Percentiles rank a stretch among this genome's conserved stretches.
Evolutionary conservation across 2,888 invertebrate genomes (phyloP).

Genomic region (Suillia variegata): DNA sequence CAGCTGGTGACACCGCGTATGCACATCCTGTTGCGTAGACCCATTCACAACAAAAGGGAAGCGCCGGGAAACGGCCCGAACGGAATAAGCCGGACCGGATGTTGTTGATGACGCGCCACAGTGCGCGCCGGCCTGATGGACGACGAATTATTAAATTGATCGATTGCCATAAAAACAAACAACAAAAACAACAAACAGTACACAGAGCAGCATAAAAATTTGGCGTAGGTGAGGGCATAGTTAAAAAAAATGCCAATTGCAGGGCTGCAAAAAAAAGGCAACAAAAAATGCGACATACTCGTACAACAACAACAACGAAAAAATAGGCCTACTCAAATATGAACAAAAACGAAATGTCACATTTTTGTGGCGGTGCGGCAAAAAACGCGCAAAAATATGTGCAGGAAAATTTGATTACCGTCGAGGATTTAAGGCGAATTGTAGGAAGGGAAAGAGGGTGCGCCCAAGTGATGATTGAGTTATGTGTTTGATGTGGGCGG

Average conservation of each 20-base stretch:
- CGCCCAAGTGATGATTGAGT: too few relatives aligned
- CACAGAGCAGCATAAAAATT: background rate
- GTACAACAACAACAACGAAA: background rate
- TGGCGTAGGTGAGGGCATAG: background rate
- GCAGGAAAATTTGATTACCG: background rate
- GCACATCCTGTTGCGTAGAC: background rate
- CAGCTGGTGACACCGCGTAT: background rate
- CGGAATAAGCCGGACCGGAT: too few relatives aligned
- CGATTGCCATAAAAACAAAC: constrained; percentile 10
- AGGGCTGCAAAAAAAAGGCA: background rate
- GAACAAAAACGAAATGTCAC: too few relatives aligned
- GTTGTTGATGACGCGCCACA: constrained; percentile 5
- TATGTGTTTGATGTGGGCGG: too few relatives aligned
- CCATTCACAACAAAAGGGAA: background rate
- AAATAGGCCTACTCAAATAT: too few relatives aligned
- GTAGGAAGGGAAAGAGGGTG: background rate
- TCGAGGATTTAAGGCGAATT: background rate
- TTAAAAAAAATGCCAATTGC: background rate
- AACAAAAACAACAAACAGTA: background rate
- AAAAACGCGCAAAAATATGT: too few relatives aligned
- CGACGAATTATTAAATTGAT: constrained; percentile 13
- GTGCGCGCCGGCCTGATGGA: background rate
- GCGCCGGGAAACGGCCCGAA: background rate
- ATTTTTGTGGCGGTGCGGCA: too few relatives aligned
- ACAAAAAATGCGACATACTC: background rate